Conservation (phyloP, 2,113 vertebrate species). For the Crocuta crocuta region DNA sequence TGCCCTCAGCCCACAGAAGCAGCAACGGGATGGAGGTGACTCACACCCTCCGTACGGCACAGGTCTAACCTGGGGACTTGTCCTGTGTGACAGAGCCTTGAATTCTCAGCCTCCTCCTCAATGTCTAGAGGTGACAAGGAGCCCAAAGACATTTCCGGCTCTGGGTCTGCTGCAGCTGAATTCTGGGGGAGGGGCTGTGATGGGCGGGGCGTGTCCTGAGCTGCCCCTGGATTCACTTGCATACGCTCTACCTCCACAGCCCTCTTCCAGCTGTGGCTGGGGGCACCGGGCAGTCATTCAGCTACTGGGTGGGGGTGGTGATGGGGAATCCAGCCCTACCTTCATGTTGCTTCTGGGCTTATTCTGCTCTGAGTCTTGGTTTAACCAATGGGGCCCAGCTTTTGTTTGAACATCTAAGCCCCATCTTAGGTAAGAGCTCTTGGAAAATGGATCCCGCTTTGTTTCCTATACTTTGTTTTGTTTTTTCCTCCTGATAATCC, state of each 20-base stretch:
- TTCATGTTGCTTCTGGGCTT: not conserved
- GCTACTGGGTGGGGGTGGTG: not conserved
- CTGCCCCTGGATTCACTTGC: fast-evolving
- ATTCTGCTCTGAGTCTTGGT: not conserved
- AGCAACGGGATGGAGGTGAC: not conserved
- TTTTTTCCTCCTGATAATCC: not conserved
- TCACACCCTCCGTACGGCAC: too few relatives aligned
- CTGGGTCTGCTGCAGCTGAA: not conserved
- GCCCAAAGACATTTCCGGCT: not conserved
- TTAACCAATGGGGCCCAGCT: not conserved
- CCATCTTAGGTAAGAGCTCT: not conserved
- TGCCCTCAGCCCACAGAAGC: not conserved
- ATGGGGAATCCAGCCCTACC: fast-evolving
- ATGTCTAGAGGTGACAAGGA: not conserved
- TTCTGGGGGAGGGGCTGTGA: too few relatives aligned
- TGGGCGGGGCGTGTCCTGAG: not conserved
- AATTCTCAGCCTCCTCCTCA: not conserved
- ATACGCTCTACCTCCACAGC: not conserved
- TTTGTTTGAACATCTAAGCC: not conserved
- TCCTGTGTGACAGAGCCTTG: not conserved
- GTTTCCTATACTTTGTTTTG: not conserved
- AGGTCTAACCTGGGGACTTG: fast-evolving
- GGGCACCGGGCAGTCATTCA: not conserved
- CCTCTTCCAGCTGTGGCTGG: not conserved
- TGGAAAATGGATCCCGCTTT: not conserved